Evolutionary conservation across 2,113 vertebrate genomes (phyloP), one percentile per base, ranked within the genome.

Genomic region (Machaerirhynchus nigripectus): DNA sequence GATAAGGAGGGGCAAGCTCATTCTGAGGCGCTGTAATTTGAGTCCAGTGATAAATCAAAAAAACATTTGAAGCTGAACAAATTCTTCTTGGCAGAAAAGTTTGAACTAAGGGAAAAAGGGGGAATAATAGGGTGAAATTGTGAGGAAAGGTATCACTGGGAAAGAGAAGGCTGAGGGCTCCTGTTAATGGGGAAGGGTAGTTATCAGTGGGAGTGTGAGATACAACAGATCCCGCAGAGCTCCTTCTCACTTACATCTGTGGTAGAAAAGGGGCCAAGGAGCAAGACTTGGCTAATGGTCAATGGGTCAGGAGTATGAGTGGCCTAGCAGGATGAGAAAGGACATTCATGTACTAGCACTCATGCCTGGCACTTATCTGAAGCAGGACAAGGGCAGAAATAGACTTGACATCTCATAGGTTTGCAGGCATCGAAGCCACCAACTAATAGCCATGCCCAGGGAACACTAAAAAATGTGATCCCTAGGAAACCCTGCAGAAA

Each of bases 131-230:
- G 18, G 24, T 64, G 49, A 91, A 68, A 82, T 68, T 60, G n/a
- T 21, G 35, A 68, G 40, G n/a, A 91, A 85, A 84, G 28, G 2
- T 39, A 40, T 44, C 15, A 20, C 6, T 39, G 37, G 17, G 33
- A 7, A 81, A 78, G 35, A 60, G 37, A 71, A 52, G 31, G 24
- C 21, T 35, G 64, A 79, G 15, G 7, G 6, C 26, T 79, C 40
- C 15, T 68, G 9, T 42, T 84, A 59, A 44, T 30, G 21, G 11
- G 42, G 37, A 59, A 65, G 16, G 5, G 5, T 21, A 47, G 24
- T 27, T 60, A 65, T 46, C 28, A 47, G 10, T 49, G 24, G 0
- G 0, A 19, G 14, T 1, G 0, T 18, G 15, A 89, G 52, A 64
- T 17, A 42, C 12, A 27, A 15, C 37, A 80, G 47, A 59, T 13